Evolutionary conservation across 2,797 vertebrate genomes (phyloP), one percentile per base, ranked within the genome.

Genomic region (Ctenopoma multispine): DNA sequence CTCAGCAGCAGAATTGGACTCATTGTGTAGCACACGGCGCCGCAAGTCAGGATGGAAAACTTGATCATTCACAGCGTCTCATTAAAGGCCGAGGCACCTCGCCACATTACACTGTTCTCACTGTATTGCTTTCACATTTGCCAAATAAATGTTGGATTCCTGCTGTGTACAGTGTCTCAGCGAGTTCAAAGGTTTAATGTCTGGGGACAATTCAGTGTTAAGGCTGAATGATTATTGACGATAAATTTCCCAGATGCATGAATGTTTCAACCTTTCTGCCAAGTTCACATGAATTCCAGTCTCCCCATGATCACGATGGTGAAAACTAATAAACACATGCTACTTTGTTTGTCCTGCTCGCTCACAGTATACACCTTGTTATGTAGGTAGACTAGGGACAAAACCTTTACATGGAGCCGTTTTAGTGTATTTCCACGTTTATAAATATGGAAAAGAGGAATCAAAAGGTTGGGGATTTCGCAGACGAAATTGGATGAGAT

Each of bases 381-480:
- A 27, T 20, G 8, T n/a, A 20, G 34, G 49, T 34, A 29, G 49
- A 20, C 44, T 34, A 50, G 24, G 48, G 57, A 73, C 66, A 46
- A 43, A 65, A 41, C 40, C 7, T 44, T 69, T 43, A 64, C 69
- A 70, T 29, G 0, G 8, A 15, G 13, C 50, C 3, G 21, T 57
- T 60, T 43, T 41, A 40, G 63, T 74, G 58, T 27, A 69, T 71
- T 69, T 75, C 34, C n/a, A 40, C 63, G 44, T 43, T 41, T 82
- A 59, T 57, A 56, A 77, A 73, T 66, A 48, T 62, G 20, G 43
- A 51, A 61, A 71, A 79, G 58, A 61, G 44, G 72, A 68, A 48
- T 65, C 41, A 29, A 67, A 78, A 71, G 63, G 82, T 69, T 74
- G 49, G 61, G 31, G 74, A 82, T 84, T 89, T 86, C 66, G 61